A percentile compares a stretch with the other conserved stretches of the same genome.
These are phyloP conservation scores for Hydractinia symbiolongicarpus DNA, from an alignment of 30 jellyfish, hydroid and myxozoan species.

Conservation along the genomic window DNA sequence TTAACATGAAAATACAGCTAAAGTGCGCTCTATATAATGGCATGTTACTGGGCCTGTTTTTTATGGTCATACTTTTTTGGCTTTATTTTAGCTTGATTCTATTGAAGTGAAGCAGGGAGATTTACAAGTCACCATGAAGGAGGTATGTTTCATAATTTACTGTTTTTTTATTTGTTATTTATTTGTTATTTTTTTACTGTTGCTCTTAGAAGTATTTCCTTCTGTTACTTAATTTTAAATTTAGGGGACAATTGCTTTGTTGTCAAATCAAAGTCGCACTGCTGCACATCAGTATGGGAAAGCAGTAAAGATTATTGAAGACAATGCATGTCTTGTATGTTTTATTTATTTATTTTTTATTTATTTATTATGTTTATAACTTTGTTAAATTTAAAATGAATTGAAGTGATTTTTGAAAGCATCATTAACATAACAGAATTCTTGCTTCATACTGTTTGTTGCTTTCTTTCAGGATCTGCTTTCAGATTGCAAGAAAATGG, in stretches of 20 bases:
- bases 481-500: neutral
- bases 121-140: neutral
- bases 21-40: no score
- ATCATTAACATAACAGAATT: no score
- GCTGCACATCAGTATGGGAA: conserved; percentile 9
- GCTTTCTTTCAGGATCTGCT: neutral
- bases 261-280: neutral
- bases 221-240: no score
- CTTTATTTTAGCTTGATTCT: conserved; percentile 7
- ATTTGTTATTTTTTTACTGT: neutral
- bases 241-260: conserved; percentile 26
- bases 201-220: no score
- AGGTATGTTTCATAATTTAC: neutral
- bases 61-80: neutral
- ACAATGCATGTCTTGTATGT: neutral
- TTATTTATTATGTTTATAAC: neutral
- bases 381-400: neutral
- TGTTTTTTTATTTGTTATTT: neutral
- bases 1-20: no score
- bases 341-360: neutral
- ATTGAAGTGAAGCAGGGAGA: neutral
- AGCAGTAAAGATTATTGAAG: neutral
- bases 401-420: no score
- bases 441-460: neutral
- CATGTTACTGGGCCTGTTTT: no score